Percentiles rank a stretch among this genome's conserved stretches.
These are phyloP conservation scores for Bos taurus DNA, from an alignment of 2,113 vertebrate species.

Conservation along the genomic window ARS-UCD2.0 NC_037331.1:16769001-16769500, in stretches of 20 bases:
- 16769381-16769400: not conserved
- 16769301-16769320: not conserved
- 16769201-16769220: not conserved
- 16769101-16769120: not conserved
- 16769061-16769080: not conserved
- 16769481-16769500: too few species aligned
- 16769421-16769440: too few species aligned
- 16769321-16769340: not conserved
- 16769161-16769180: not conserved
- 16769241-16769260: not conserved
- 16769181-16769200: not conserved
- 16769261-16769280: not conserved
- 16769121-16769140: not conserved
- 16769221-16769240: not conserved
- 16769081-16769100: not conserved
- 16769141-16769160: not conserved
- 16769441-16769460: too few species aligned
- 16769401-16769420: too few species aligned
- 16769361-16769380: not conserved
- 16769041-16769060: not conserved
- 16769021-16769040: not conserved
- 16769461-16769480: too few species aligned
- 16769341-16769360: not conserved
- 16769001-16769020: not conserved
- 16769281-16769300: not conserved